Percentiles rank a stretch among this genome's conserved stretches.
These are phyloP conservation scores for Festucalex cinctus DNA, from an alignment of 2,113 vertebrate genomes.

Conservation along the genomic window DNA sequence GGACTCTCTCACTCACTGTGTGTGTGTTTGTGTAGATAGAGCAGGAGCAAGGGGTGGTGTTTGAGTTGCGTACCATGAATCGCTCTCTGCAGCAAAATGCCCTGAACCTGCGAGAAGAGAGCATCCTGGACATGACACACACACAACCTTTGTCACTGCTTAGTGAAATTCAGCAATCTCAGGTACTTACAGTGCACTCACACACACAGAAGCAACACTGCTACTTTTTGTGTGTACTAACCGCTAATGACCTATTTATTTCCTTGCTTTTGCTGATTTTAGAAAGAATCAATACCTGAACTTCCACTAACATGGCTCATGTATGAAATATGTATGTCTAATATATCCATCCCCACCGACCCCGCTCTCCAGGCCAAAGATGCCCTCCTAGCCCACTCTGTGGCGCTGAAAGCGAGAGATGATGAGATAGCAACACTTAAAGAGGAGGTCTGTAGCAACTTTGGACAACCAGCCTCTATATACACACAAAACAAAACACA, in stretches of 20 bases:
- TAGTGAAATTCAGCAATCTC: constrained; percentile 76
- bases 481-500: not conserved
- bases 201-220: not conserved
- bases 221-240: constrained; percentile 7
- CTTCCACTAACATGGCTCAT: not conserved
- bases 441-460: constrained; percentile 60
- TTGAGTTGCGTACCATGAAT: constrained; percentile 74
- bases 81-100: constrained; percentile 68
- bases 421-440: constrained; percentile 65
- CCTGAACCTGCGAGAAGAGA: constrained; percentile 68
- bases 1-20: constrained; percentile 9
- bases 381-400: constrained; percentile 69
- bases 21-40: constrained; percentile 60
- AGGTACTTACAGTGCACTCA: constrained; percentile 59
- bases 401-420: constrained; percentile 64
- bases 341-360: not conserved
- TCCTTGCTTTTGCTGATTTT: not conserved
- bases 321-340: constrained; percentile 1
- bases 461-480: not conserved
- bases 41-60: constrained; percentile 73
- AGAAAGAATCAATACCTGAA: not conserved
- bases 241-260: constrained; percentile 4
- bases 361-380: constrained; percentile 59
- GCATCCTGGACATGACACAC: constrained; percentile 53
- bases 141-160: constrained; percentile 72